These are phyloP conservation scores for Oxystoma pomonae DNA, from an alignment of 2,888 invertebrate species.

Conservation along the genomic window DNA sequence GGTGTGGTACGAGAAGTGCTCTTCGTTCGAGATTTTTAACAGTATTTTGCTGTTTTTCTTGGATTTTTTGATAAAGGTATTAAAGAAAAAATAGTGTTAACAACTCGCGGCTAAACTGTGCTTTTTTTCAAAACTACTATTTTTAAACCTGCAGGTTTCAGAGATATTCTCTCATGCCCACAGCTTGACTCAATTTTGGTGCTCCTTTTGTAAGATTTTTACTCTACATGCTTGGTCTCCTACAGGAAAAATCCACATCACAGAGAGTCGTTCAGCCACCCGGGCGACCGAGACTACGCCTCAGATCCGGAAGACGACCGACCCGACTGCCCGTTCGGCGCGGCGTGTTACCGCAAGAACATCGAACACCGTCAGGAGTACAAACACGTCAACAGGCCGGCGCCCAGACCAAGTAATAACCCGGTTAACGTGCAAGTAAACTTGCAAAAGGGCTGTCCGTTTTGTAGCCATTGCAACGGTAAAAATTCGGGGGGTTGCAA, in stretches of 20 bases:
- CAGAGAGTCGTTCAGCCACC: constrained; percentile 59
- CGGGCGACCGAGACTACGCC: constrained; percentile 59
- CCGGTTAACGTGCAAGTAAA: constrained; percentile 15
- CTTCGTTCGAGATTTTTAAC: no score
- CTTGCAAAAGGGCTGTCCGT: constrained; percentile 20
- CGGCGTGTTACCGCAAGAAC: constrained; percentile 55
- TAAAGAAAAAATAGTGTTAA: no score
- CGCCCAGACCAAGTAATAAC: constrained; percentile 29
- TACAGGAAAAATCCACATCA: constrained; percentile 59
- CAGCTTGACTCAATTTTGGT: no score
- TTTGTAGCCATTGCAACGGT: constrained; percentile 27
- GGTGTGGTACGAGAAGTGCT: no score
- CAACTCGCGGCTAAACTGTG: no score
- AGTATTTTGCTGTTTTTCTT: no score
- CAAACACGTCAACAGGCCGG: constrained; percentile 45
- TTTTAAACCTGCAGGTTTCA: no score
- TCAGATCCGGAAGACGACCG: constrained; percentile 43
- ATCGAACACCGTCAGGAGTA: constrained; percentile 55
- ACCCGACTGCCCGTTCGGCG: constrained; percentile 57
- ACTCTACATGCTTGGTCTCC: no score
- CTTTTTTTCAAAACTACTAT: no score
- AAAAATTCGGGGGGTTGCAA: constrained; percentile 10
- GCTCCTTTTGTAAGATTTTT: no score
- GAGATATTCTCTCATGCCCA: no score
- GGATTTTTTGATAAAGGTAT: no score